Conservation (phyloP, 2,797 vertebrate species). For the Numenius phaeopus region DNA sequence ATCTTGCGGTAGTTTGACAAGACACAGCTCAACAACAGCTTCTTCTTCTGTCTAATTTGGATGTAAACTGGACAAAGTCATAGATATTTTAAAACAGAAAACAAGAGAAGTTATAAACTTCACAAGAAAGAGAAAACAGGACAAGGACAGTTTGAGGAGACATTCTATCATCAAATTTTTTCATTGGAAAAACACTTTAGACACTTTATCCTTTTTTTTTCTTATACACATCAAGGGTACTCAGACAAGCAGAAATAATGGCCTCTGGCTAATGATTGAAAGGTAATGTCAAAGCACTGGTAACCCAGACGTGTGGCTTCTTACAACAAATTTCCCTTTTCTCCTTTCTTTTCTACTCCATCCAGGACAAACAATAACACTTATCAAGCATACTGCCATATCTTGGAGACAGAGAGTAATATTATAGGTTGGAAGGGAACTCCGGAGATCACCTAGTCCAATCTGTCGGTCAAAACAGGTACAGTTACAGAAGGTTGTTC, state of each 20-base stretch:
- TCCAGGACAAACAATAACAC: neutral
- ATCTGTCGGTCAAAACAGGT: neutral
- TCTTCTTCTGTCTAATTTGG: neutral
- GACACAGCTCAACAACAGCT: neutral
- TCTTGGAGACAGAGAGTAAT: neutral
- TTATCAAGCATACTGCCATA: neutral
- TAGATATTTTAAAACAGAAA: slow-evolving; percentile 7
- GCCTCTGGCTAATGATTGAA: slow-evolving; percentile 54
- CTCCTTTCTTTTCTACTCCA: neutral
- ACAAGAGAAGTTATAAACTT: neutral
- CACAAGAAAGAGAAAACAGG: neutral
- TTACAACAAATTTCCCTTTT: neutral
- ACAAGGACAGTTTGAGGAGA: slow-evolving; percentile 36
- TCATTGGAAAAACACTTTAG: slow-evolving; percentile 37
- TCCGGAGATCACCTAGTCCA: neutral
- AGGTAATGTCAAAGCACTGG: slow-evolving; percentile 24
- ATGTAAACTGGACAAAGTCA: neutral
- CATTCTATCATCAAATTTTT: slow-evolving; percentile 35
- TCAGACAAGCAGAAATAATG: slow-evolving; percentile 65
- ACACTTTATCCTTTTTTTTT: neutral
- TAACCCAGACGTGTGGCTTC: neutral
- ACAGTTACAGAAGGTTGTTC: neutral
- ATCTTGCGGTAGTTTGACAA: neutral
- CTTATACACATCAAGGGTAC: slow-evolving; percentile 12
- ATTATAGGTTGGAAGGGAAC: neutral